Evolutionary conservation across 2,797 vertebrate species (phyloP).

Genomic region (Sebastes matsubarae): DNA sequence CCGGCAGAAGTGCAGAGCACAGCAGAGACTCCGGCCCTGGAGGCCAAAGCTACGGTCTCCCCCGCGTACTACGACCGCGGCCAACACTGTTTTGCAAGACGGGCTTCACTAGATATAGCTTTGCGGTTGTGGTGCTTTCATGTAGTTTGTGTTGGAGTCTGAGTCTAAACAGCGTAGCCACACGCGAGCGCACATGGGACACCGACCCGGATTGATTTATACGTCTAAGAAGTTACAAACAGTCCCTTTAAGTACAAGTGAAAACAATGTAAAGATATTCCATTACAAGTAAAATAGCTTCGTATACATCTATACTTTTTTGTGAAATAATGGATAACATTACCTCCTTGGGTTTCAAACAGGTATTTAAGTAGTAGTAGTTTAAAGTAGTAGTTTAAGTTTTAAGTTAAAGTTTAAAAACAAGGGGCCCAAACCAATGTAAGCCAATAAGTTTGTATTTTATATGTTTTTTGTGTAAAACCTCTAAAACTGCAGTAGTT

Average conservation of each 20-base stretch:
- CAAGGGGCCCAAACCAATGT: neutral
- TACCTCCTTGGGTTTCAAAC: neutral
- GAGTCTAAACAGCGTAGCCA: no score
- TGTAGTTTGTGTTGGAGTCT: no score
- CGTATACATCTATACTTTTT: neutral
- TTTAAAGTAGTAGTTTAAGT: no score
- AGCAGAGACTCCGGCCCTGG: no score
- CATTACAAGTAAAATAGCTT: neutral
- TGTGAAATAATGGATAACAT: neutral
- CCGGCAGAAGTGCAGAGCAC: no score
- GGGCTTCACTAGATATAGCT: no score
- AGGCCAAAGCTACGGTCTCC: no score
- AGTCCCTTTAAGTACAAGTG: no score
- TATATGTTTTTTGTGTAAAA: neutral
- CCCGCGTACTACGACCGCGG: fast-evolving
- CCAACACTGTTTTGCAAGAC: no score
- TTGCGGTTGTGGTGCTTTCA: fast-evolving
- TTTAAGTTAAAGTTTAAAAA: neutral
- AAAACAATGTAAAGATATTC: neutral
- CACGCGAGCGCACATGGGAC: no score
- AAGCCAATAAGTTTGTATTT: neutral
- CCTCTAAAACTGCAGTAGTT: neutral
- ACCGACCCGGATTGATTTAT: no score
- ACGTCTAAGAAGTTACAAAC: no score
- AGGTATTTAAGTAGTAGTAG: neutral